These are phyloP conservation scores for Antrozous pallidus DNA, from an alignment of 2,797 vertebrate species.

Conservation along the genomic window DNA sequence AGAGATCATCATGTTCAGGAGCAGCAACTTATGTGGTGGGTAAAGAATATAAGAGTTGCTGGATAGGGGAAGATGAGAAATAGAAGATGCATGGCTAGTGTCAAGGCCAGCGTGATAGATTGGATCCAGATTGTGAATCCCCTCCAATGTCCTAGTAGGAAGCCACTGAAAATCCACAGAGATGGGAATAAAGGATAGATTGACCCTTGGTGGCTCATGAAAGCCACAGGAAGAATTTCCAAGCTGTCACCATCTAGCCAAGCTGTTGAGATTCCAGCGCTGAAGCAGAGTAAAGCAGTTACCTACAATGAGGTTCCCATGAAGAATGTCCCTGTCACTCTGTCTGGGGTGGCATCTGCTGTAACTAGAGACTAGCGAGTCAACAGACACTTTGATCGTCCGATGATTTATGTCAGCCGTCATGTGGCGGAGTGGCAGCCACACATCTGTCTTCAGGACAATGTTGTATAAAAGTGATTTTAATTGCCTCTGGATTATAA, in stretches of 20 bases:
- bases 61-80: too few species aligned
- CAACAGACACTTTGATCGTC: slow-evolving; percentile 85
- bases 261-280: slow-evolving; percentile 78
- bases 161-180: slow-evolving; percentile 4
- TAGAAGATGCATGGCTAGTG: neutral
- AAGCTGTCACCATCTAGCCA: slow-evolving; percentile 80
- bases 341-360: slow-evolving; percentile 84
- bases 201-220: slow-evolving; percentile 71
- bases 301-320: slow-evolving; percentile 82
- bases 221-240: slow-evolving; percentile 76
- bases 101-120: neutral
- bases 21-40: neutral
- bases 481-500: slow-evolving; percentile 85
- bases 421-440: slow-evolving; percentile 84
- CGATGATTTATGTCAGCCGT: slow-evolving; percentile 87
- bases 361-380: slow-evolving; percentile 81
- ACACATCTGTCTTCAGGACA: slow-evolving; percentile 84
- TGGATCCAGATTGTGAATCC: neutral
- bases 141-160: neutral
- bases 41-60: neutral
- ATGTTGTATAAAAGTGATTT: slow-evolving; percentile 80
- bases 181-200: slow-evolving; percentile 63
- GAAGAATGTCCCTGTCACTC: slow-evolving; percentile 86
- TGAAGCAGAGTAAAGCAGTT: slow-evolving; percentile 77
- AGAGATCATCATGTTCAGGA: neutral